Evolutionary conservation across 2,113 vertebrate species (phyloP), one percentile per base, ranked within the genome.

Genomic region (Xiphorhynchus elegans): DNA sequence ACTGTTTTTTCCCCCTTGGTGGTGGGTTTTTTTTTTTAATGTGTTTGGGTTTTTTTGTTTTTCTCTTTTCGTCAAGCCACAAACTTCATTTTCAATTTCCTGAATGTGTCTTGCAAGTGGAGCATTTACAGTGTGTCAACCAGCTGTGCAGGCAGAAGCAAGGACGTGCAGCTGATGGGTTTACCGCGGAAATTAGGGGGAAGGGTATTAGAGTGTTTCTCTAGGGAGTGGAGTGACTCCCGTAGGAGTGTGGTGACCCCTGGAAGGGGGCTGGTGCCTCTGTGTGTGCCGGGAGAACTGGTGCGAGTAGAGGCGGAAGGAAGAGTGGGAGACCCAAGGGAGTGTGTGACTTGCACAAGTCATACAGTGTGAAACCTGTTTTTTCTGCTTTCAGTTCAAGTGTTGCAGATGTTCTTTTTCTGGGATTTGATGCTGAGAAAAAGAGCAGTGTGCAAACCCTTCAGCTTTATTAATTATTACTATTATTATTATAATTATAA

Each of bases 31-130:
- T 29, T 15, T 17, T 19, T 20, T 37, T 18, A 40, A 40, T 11
- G 11, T 40, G 40, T 7, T 8, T 20, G 7, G 4, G 5, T 17
- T 4, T 19, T 35, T 40, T 64, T 33, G 26, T 39, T 11, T 13
- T 1, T 0, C 4, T 4, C 3, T 49, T 62, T 37, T 7, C 6
- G 11, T 39, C 42, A 67, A 80, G 55, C 59, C 31, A 11, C 87
- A 74, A 17, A 66, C 29, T 77, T 76, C 7, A 31, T 70, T 77
- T 60, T 88, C 24, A 33, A 37, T 92, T 93, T 94, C 75, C 70
- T 77, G 63, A 63, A 23, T 44, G 31, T 13, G 35, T 60, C 84
- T 70, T 3, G 10, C 53, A 68, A 64, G 26, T 9, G 26, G 12
- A 44, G 24, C 37, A 15, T 17, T 86, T 37, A 59, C 23, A 55